Base-by-base conservation (phyloP, 2,113 vertebrate species). In the Odontesthes bonariensis region DNA sequence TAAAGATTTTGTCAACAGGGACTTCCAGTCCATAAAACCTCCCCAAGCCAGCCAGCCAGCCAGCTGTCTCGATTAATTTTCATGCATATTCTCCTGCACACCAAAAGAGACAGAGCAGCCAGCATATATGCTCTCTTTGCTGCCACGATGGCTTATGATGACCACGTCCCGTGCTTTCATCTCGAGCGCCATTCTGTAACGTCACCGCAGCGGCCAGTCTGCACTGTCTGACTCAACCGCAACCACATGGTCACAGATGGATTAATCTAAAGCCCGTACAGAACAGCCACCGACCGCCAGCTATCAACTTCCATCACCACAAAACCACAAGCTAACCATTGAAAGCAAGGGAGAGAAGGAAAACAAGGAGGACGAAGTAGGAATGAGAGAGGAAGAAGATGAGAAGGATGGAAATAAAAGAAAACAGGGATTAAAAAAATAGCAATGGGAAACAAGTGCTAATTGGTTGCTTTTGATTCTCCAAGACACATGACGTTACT, bases 261-360 rank as follows among this genome's bases (percentile, higher is more conserved):
- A 84, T 88, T 91, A 86, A 86, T 80, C 77, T 67, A 78, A 73
- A 86, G 87, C 86, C 86, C 77, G 82, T 73, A 63, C 63, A 87
- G 83, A 81, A 74, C 79, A 78, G 83, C 88, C 27, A 74, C 73
- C 80, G 47, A 87, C 79, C 77, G 44, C 84, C 74, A 85, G 69
- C 77, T 85, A 88, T 91, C 86, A 83, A 14, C 87, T 82, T 73
- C 82, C 79, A 86, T 67, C 86, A 79, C 84, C 87, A 86, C 84
- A 78, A n/a, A 86, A 89, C 88, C 90, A 86, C 87, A 85, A 85
- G 67, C n/a, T 65, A 73, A 87, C 83, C 84, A 42, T 75, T 51
- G 57, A 73, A 64, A 81, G 58, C 19, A 59, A 61, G 61, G 54
- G 66, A 69, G 56, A 71, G 57, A 58, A 49, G 55, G 33, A 72